phyloP scores from a whole-genome alignment of 2,797 vertebrate genomes.

The Mallotus villosus region DNA sequence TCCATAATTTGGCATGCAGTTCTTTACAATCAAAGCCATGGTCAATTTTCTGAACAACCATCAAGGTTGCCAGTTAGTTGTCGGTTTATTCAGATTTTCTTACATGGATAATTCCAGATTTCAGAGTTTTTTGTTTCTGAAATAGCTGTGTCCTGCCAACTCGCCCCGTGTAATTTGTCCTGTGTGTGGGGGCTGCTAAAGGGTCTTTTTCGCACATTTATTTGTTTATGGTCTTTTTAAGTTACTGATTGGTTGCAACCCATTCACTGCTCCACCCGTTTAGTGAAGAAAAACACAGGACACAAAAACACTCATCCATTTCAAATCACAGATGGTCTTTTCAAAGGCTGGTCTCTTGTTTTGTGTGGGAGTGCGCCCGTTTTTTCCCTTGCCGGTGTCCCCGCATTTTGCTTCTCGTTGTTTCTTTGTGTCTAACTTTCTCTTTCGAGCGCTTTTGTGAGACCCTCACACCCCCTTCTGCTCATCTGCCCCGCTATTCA shows the following conservation, averaged over 20 bases:
- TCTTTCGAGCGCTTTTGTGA: constrained; percentile 73
- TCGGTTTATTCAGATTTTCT: constrained; percentile 45
- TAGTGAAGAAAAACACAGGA: constrained; percentile 54
- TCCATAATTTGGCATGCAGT: constrained; percentile 51
- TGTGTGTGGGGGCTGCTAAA: constrained; percentile 55
- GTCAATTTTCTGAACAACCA: constrained; percentile 62
- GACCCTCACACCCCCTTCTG: constrained; percentile 65
- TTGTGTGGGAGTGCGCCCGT: constrained; percentile 70
- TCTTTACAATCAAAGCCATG: constrained; percentile 57
- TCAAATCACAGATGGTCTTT: constrained; percentile 83
- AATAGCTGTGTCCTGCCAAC: constrained; percentile 75
- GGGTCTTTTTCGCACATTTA: constrained; percentile 45
- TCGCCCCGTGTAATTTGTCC: constrained; percentile 74
- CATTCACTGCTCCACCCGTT: constrained; percentile 61
- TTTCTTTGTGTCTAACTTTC: constrained; percentile 76
- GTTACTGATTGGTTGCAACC: constrained; percentile 63
- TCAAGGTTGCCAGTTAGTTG: constrained; percentile 55
- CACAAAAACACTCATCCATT: constrained; percentile 75
- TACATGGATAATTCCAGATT: constrained; percentile 64
- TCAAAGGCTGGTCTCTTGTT: constrained; percentile 74
- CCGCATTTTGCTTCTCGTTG: constrained; percentile 72
- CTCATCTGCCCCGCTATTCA: constrained; percentile 72
- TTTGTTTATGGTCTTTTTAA: constrained; percentile 72
- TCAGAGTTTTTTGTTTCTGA: constrained; percentile 72
- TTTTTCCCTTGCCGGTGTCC: constrained; percentile 64